Conservation (phyloP, 37 sponge, comb jelly and placozoan genomes). For the Dysidea cf. avara region DNA sequence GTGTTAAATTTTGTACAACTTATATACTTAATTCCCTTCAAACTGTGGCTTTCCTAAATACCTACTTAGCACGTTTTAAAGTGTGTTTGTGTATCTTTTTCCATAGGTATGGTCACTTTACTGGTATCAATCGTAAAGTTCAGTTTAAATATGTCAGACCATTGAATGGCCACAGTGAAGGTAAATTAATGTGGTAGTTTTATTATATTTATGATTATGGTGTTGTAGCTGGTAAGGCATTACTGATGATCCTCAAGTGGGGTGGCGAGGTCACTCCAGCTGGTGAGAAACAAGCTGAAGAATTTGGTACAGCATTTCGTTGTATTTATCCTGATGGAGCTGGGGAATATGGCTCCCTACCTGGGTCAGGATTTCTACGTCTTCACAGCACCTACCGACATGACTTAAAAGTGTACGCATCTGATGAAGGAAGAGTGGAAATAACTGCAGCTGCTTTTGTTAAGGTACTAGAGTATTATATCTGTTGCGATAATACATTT, state of each 20-base stretch:
- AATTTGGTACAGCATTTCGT: conserved; percentile 85
- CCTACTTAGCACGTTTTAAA: no score
- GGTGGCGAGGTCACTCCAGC: conserved; percentile 90
- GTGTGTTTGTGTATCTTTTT: not conserved
- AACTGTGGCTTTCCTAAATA: no score
- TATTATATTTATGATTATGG: no score
- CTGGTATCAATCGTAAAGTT: conserved; percentile 78
- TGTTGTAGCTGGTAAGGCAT: conserved; percentile 14
- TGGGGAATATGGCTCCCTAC: conserved; percentile 76
- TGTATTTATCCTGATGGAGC: conserved; percentile 87
- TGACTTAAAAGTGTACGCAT: conserved; percentile 93
- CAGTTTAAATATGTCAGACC: conserved; percentile 45
- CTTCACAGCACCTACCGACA: conserved; percentile 97
- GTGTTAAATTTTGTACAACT: no score
- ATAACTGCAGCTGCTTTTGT: conserved; percentile 95
- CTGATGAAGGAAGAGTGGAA: conserved; percentile 95
- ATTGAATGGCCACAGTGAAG: no score
- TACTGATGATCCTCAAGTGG: conserved; percentile 93
- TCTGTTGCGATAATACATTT: no score
- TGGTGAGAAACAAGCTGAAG: conserved; percentile 80
- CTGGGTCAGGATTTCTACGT: conserved; percentile 87
- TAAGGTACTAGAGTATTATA: conserved; percentile 55
- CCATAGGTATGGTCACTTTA: conserved; percentile 72
- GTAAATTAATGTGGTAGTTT: no score
- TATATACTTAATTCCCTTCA: no score